Evolutionary conservation across 2,888 invertebrate species (phyloP), one percentile per base, ranked within the genome.

Genomic region (Sinelater perroti): DNA sequence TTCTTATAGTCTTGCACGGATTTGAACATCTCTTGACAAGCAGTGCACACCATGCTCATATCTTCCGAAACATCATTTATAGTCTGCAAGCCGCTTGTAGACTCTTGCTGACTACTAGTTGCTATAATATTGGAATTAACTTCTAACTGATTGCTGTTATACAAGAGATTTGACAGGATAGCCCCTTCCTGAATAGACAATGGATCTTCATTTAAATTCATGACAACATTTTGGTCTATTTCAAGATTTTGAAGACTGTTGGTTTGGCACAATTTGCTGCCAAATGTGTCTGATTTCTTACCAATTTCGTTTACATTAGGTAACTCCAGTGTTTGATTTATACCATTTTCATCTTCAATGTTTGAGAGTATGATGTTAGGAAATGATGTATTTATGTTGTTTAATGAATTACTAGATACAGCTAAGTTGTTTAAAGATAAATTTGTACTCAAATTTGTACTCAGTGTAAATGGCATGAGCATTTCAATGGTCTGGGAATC

Each of bases 1-100:
- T 56, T 40, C 26, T 56, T 54, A 4, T 62, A 53, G 30, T 60
- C 61, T 5, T 33, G 18, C 11, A 61, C 13, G 24, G 11, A 61
- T 13, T 50, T 58, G 8, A 63, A 60, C 16, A 36, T 24, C 13
- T 35, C 17, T 20, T 62, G 58, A 26, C 66, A 66, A 21, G 44
- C 46, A 11, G 60, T 26, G 33, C 66, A 57, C n/a, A n/a, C n/a
- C n/a, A n/a, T n/a, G n/a, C n/a, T n/a, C n/a, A n/a, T n/a, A n/a
- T n/a, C n/a, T n/a, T n/a, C n/a, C n/a, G n/a, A n/a, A n/a, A n/a
- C n/a, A n/a, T n/a, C n/a, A n/a, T n/a, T n/a, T n/a, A n/a, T n/a
- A n/a, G n/a, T n/a, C n/a, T n/a, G n/a, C n/a, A n/a, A n/a, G n/a
- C n/a, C n/a, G n/a, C n/a, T n/a, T n/a, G n/a, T n/a, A n/a, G n/a